Base-by-base conservation (phyloP, 2,888 invertebrate species). In the Aspidiotus destructor region DNA sequence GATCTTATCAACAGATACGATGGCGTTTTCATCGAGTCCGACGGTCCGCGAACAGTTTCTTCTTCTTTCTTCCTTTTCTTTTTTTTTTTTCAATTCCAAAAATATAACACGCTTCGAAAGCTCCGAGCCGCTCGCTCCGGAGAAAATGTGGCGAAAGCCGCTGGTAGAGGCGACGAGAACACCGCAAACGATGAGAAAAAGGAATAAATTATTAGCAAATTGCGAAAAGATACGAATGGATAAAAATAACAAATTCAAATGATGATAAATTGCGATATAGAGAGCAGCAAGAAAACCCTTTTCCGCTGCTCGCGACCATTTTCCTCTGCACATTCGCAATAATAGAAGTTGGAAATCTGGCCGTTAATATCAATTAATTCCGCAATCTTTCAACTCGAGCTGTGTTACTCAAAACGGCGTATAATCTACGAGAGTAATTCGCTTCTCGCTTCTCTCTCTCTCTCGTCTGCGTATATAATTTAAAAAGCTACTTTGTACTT, bases 171-270 rank as follows among this genome's bases (percentile, higher is more conserved):
- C 28, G 28, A 28, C 28, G 28, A 28, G 28, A 28, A 28, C 28
- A 28, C 28, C 28, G 28, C 28, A 28, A 28, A 28, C 28, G 28
- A 28, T 28, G 28, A 28, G 28, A 28, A 28, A 28, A 28, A n/a
- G 48, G 48, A 48, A 48, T 48, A 48, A 48, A 48, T 48, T 48
- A 48, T 48, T 48, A 48, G 48, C 48, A 48, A 48, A 48, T 48
- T 48, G 48, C n/a, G 48, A 48, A 48, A 48, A 48, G 48, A 48
- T 48, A 48, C 48, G 48, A 48, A 48, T n/a, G n/a, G 48, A 48
- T 48, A 48, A 48, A 48, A 48, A 48, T 48, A 48, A 48, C 48
- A 48, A 48, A 48, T 48, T 48, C n/a, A 48, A 48, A 48, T 48
- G 48, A 48, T 48, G 48, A 48, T 48, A 48, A 48, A 48, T 48